Evolutionary conservation across 2,888 invertebrate genomes (phyloP).

Genomic region (Apamea epomidion): DNA sequence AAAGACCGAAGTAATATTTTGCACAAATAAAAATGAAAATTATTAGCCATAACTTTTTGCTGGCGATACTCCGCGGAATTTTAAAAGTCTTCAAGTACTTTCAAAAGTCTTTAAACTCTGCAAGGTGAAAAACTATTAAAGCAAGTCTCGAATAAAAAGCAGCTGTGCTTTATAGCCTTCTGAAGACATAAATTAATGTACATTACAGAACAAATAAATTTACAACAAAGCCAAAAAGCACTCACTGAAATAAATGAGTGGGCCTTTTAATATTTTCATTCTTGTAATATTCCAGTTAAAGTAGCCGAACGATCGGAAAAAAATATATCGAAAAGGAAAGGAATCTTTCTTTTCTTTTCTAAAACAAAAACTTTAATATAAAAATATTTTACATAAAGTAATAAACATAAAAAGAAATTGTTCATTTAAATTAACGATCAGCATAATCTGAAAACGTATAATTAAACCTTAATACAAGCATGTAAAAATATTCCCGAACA

Average conservation of each 20-base stretch:
- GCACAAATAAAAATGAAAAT: conserved; percentile 41
- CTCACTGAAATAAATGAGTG: conserved; percentile 33
- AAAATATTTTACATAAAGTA: conserved; percentile 61
- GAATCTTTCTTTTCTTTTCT: background rate
- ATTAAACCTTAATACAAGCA: conserved; percentile 66
- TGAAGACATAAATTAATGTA: conserved; percentile 50
- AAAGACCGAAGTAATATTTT: conserved; percentile 23
- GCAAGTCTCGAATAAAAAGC: conserved; percentile 51
- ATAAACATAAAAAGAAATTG: conserved; percentile 67
- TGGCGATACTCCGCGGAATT: conserved; percentile 37
- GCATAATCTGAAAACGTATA: conserved; percentile 62
- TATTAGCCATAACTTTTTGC: conserved; percentile 42
- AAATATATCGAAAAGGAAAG: background rate
- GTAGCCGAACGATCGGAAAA: background rate
- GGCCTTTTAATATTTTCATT: conserved; percentile 12
- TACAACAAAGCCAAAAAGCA: conserved; percentile 41
- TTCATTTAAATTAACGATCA: conserved; percentile 64
- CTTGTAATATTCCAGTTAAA: conserved; percentile 7
- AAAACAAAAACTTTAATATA: conserved; percentile 40
- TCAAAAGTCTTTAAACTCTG: conserved; percentile 54
- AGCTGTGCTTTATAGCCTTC: conserved; percentile 49
- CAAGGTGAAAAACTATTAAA: conserved; percentile 63
- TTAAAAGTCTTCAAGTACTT: conserved; percentile 45
- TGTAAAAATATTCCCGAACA: conserved; percentile 73
- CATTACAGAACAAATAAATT: conserved; percentile 31